Percentiles rank a stretch among this genome's conserved stretches.
Evolutionary conservation across 2,797 vertebrate genomes (phyloP).

Genomic region (Momotus momota): DNA sequence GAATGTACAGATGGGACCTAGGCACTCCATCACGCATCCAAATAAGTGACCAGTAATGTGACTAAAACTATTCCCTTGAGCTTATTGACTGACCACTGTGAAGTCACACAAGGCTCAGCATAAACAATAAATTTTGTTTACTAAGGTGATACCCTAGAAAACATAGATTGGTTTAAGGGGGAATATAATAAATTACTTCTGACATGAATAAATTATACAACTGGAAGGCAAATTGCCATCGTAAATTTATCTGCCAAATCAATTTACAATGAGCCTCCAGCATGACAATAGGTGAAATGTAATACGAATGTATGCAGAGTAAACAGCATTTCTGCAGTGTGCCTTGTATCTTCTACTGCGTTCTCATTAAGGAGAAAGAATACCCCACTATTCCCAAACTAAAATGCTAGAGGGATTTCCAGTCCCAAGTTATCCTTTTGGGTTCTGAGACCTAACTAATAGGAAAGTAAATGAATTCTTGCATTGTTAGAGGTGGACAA

Average conservation of each 20-base stretch:
- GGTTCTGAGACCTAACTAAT: not conserved
- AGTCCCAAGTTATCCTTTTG: not conserved
- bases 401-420: not conserved
- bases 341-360: not conserved
- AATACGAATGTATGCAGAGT: not conserved
- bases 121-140: constrained; percentile 52
- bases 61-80: constrained; percentile 67
- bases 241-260: constrained; percentile 73
- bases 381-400: not conserved
- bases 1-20: constrained; percentile 75
- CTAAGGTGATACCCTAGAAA: constrained; percentile 11
- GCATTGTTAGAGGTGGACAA: not conserved
- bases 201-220: constrained; percentile 67
- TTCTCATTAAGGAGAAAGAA: not conserved
- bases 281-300: constrained; percentile 39
- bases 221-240: constrained; percentile 68
- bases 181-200: constrained; percentile 71
- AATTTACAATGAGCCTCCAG: constrained; percentile 50
- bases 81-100: constrained; percentile 56
- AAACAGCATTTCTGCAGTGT: not conserved
- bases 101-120: constrained; percentile 36
- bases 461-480: not conserved
- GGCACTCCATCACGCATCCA: constrained; percentile 68
- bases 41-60: constrained; percentile 71
- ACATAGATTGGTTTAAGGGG: constrained; percentile 12